Base-by-base conservation (phyloP, 2,113 vertebrate species). In the Dicaeum eximium region DNA sequence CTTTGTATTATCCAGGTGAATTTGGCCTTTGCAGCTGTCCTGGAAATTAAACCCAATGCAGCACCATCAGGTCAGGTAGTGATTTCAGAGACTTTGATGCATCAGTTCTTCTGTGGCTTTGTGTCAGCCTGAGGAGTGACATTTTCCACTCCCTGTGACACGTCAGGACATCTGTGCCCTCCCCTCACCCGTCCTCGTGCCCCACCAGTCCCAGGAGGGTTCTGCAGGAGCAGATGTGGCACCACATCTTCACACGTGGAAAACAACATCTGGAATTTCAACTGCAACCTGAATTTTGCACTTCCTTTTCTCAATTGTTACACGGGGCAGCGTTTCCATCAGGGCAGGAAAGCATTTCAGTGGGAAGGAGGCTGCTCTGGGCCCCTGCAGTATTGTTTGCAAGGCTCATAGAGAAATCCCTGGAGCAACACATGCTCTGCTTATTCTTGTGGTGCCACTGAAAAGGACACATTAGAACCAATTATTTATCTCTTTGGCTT, bases 401-500 rank as follows among this genome's bases (percentile, higher is more conserved):
- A 81, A 65, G 45, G 90, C 66, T 33, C 24, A 33, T 4, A 35
- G 8, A 92, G 53, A 93, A 93, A 61, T 91, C 86, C 71, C 91
- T 67, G 15, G 65, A 91, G 84, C 69, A 75, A 70, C 77, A 67
- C 73, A 20, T 23, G 66, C 82, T 84, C 10, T n/a, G 84, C 89
- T 93, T 75, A 48, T 87, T 93, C 83, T 80, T 64, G 38, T 60
- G 38, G 61, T 81, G 77, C 92, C 80, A 90, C 77, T 89, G 86
- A 79, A 95, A 93, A 75, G 72, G 65, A 82, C 79, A 86, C 71
- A 77, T 94, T 83, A 92, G 75, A 93, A 85, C 72, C 83, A 91
- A 92, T 96, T 96, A 95, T 94, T 95, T 96, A 74, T 93, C 88
- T 91, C 61, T 70, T 75, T 79, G 86, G 40, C 77, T 93, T 96